Evolutionary conservation across 2,888 invertebrate genomes (phyloP).

Genomic region (Drosophila pseudotakahashii): DNA sequence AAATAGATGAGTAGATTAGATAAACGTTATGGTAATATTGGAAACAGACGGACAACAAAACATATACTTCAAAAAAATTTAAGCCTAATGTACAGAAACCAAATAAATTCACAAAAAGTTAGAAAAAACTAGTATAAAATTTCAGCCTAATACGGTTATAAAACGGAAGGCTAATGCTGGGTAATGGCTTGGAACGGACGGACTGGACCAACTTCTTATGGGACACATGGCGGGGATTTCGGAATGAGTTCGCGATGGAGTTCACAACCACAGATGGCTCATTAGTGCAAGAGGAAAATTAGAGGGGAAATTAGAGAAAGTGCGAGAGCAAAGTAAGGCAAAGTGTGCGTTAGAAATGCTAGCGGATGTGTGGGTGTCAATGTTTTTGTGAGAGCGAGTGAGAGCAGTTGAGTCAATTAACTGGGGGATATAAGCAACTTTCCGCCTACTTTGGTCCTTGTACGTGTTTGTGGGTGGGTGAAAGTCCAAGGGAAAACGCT

Average conservation of each 20-base stretch:
- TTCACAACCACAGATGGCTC: constrained; percentile 34
- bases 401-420: constrained; percentile 57
- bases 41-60: too few species aligned
- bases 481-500: constrained; percentile 12
- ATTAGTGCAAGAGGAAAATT: constrained; percentile 32
- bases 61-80: background rate
- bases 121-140: background rate
- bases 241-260: constrained; percentile 24
- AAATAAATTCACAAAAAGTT: background rate
- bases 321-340: constrained; percentile 49
- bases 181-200: constrained; percentile 1
- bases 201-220: constrained; percentile 1
- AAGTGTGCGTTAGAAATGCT: constrained; percentile 29
- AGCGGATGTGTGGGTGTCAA: constrained; percentile 21
- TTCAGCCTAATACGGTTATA: background rate
- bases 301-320: constrained; percentile 14
- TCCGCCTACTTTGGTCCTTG: constrained; percentile 23
- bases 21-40: too few species aligned
- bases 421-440: constrained; percentile 25
- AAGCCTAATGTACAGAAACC: too few species aligned
- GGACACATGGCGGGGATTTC: constrained; percentile 11
- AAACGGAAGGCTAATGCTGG: background rate
- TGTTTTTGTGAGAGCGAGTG: constrained; percentile 25
- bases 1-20: too few species aligned
- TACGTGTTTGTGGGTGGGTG: constrained; percentile 10